Base-by-base conservation (phyloP, 1,140 invertebrate genomes). In the Wiebesia pumilae region DNA sequence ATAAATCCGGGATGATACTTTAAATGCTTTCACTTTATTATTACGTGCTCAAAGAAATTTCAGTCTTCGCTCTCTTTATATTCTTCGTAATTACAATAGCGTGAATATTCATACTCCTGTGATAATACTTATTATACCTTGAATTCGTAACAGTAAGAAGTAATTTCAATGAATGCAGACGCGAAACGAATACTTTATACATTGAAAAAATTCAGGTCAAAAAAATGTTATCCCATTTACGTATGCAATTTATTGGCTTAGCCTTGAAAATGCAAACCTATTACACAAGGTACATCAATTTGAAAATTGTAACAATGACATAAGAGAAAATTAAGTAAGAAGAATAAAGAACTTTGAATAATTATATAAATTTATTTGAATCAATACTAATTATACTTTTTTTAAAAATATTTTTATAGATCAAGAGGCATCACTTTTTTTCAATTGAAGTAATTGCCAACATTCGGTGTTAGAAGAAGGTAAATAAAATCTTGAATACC, bases 41-140 rank as follows among this genome's bases (percentile, higher is more conserved):
- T 16, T 2, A 0, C 35, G 19, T 2, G 0, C 9, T 40, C 40
- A 3, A 10, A 65, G 27, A 35, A 40, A 65, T n/a, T 38, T 33
- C 7, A 47, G 33, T 14, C 7, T 38, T 33, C 7, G 30, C 12
- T 14, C 7, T 3, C 33, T 40, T 69, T 6, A 27, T 81, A n/a
- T 69, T 43, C n/a, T 30, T 67, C 21, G 21, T 65, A 80, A 80
- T 80, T 80, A 80, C 7, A 12, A 65, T 7, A 30, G 24, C 19
- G 4, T 38, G 24, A 80, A 80, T 62, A 27, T 30, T n/a, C 38
- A 47, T 40, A 40, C 10, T 1, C 1, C 24, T 69, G n/a, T n/a
- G 38, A 81, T 81, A 67, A 81, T 54, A 24, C 65, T 65, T 67
- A 67, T 79, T 54, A n/a, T n/a, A n/a, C n/a, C n/a, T n/a, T n/a